A percentile compares a stretch with the other conserved stretches of the same genome.
phyloP scores from a whole-genome alignment of 1,140 invertebrate species.

The Zaprionus gabonicus region DNA sequence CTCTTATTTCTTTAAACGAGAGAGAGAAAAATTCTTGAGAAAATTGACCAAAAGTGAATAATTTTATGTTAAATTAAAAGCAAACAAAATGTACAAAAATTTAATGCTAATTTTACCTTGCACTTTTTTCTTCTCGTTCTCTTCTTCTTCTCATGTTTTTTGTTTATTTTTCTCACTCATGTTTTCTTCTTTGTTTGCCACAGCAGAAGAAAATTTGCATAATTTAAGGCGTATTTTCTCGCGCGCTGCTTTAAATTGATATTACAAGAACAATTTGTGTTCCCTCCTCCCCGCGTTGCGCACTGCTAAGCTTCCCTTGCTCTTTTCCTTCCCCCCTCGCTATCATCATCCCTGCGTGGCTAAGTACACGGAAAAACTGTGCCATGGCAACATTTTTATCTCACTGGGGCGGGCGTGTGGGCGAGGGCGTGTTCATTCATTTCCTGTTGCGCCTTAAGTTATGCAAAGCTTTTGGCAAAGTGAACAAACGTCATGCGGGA shows the following conservation, averaged over 20 bases:
- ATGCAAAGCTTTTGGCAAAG: slow-evolving; percentile 76
- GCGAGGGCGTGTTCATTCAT: slow-evolving; percentile 68
- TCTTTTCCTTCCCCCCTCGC: neutral
- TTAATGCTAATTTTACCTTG: slow-evolving; percentile 21
- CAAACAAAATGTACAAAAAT: slow-evolving; percentile 29
- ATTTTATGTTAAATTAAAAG: slow-evolving; percentile 11
- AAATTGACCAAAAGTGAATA: neutral
- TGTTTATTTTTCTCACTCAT: neutral
- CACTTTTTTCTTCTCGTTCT: slow-evolving; percentile 1
- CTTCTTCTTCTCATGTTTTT: neutral
- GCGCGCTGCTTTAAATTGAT: slow-evolving; percentile 72
- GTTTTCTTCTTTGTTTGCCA: slow-evolving; percentile 19
- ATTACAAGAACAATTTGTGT: slow-evolving; percentile 74
- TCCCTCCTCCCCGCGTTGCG: neutral
- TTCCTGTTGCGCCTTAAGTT: slow-evolving; percentile 77
- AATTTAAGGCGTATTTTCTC: slow-evolving; percentile 69
- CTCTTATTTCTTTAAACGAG: no score
- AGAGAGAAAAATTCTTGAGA: neutral
- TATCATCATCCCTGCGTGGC: neutral
- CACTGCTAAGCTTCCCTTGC: neutral
- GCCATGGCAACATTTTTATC: slow-evolving; percentile 59
- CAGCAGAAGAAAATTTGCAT: slow-evolving; percentile 60
- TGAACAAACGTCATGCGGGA: slow-evolving; percentile 16
- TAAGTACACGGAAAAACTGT: slow-evolving; percentile 69
- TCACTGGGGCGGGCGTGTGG: slow-evolving; percentile 14